Evolutionary conservation across 1,140 invertebrate genomes (phyloP), one percentile per base, ranked within the genome.

Genomic region (Oedothorax gibbosus): DNA sequence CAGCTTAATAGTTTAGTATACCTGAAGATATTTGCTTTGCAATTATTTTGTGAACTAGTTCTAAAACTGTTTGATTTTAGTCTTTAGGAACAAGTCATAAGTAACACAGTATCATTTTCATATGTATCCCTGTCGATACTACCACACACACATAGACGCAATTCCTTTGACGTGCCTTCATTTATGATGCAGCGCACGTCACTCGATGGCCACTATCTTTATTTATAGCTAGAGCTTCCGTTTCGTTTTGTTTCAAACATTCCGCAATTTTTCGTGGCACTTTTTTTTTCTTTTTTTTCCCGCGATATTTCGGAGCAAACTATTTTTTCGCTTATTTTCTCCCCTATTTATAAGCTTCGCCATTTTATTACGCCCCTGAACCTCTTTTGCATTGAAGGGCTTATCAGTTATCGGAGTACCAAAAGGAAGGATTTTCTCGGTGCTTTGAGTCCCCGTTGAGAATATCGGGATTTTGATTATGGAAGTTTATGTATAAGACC

Each of bases 391-490:
- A 68, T 68, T 51, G 75, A 50, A 65, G 49, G 66, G 35, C 78
- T 81, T 81, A 81, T 81, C 78, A 81, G 78, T 71, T 81, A 81
- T 81, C 71, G 78, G 78, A 81, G 35, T 35, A 35, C 35, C 35
- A 35, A 35, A 35, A 35, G 35, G 35, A 35, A 21, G 78, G 51
- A 71, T 81, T 81, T 77, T 77, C 53, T 21, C 75, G 72, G 57
- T 75, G 57, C 77, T 78, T 66, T 49, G 15, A 53, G 51, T 15
- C 56, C 62, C 50, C 20, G 54, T 21, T 20, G n/a, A 71, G 77
- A 69, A 53, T 81, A 81, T 81, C 64, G 78, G 78, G 71, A 71
- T 71, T 81, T 71, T 71, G 78, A 81, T 81, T 81, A 81, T 81
- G 64, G 78, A 18, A 54, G 54, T 54, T 50, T 50, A 68, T 79